Evolutionary conservation across 2,113 vertebrate genomes (phyloP), one percentile per base, ranked within the genome.

Genomic region (Python bivittatus): DNA sequence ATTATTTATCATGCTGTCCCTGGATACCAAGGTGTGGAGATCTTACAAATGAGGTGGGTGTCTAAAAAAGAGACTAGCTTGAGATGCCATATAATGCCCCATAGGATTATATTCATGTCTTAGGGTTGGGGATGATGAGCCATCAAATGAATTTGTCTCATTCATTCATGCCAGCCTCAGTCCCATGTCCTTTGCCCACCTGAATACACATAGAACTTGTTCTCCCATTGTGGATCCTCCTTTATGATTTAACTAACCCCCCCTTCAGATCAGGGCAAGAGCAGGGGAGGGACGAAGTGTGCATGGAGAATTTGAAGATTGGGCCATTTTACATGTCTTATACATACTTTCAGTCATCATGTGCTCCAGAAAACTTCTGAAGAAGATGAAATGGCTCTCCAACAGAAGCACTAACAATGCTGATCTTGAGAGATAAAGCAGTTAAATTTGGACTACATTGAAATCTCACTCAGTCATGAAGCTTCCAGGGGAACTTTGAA

Each of bases 1-100:
- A 0, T 0, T 12, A 6, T 86, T 86, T 86, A 86, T 54, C 0
- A 0, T 11, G 27, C 0, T 29, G 7, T 54, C 6, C 27, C 27
- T 86, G 84, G 27, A 54, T 86, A 86, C 84, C 11, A 0, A 13
- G 48, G 3, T 86, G 84, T 86, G 48, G 84, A 53, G 5, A 86
- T 86, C 84, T 86, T 53, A 2, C 52, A 2, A 25, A 52, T 86
- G 84, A 86, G 52, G 84, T 86, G 1, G 6, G 52, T 86, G 27
- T 15, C 44, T n/a, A 86, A 54, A 27, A 48, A 22, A 84, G 22
- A 84, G 23, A 84, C 23, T 48, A 84, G 44, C 7, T 25, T 68
- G 64, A 68, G 64, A 68, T 29, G 9, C 64, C 25, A 68, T 25
- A 29, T 27, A 68, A 6, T 27, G 9, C 27, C 64, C 25, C 64